Conservation (phyloP, 2,797 vertebrate species). For the Eulemur albifrons region DNA sequence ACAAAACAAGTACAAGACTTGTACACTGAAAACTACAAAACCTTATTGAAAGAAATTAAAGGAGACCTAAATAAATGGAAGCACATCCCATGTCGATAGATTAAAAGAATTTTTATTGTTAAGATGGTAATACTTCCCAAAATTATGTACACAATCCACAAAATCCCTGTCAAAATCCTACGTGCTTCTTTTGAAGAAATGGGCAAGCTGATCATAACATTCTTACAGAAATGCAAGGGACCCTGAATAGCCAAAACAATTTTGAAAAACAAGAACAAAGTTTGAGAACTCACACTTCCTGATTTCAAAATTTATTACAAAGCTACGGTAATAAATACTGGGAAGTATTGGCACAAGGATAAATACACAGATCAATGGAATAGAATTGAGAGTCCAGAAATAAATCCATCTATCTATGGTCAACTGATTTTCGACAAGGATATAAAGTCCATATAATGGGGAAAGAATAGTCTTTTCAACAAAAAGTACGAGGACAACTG, state of each 20-base stretch:
- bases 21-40: not conserved
- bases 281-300: not conserved
- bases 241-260: not conserved
- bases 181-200: constrained; percentile 14
- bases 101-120: not conserved
- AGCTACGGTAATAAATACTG: not conserved
- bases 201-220: not conserved
- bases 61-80: constrained; percentile 18
- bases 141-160: not conserved
- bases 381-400: not conserved
- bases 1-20: not conserved
- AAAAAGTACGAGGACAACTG: not conserved
- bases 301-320: constrained; percentile 15
- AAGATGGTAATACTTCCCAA: not conserved
- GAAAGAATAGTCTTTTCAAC: constrained; percentile 4
- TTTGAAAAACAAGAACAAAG: not conserved
- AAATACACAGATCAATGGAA: not conserved
- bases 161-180: constrained; percentile 1
- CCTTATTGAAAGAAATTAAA: not conserved
- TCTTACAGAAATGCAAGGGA: not conserved
- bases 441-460: not conserved
- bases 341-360: not conserved
- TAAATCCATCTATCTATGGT: not conserved
- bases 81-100: not conserved
- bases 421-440: not conserved